A percentile compares a stretch with the other conserved stretches of the same genome.
phyloP scores from a whole-genome alignment of 1,140 invertebrate species.

The Lamellibrachia luymesi region DNA sequence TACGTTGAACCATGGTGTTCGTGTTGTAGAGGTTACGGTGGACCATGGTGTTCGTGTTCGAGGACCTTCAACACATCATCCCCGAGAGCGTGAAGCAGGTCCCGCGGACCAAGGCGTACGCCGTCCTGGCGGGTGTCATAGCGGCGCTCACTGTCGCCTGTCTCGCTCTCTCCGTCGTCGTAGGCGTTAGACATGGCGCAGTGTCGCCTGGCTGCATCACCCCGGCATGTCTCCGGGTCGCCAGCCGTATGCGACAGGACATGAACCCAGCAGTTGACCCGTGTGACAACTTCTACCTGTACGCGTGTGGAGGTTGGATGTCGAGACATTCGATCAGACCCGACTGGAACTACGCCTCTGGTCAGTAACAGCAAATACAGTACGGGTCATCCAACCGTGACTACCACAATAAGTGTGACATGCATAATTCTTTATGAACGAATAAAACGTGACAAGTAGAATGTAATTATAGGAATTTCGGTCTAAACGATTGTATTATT shows the following conservation, averaged over 20 bases:
- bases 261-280: slow-evolving; percentile 60
- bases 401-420: no score
- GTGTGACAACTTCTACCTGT: slow-evolving; percentile 64
- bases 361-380: not conserved
- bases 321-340: slow-evolving; percentile 50
- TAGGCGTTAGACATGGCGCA: slow-evolving; percentile 20
- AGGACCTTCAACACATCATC: slow-evolving; percentile 33
- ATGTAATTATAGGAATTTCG: no score
- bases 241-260: slow-evolving; percentile 53
- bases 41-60: slow-evolving; percentile 21
- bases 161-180: slow-evolving; percentile 34
- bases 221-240: slow-evolving; percentile 44
- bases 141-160: slow-evolving; percentile 32
- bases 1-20: no score
- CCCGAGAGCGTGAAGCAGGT: slow-evolving; percentile 30
- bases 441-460: no score
- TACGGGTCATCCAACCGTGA: not conserved
- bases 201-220: slow-evolving; percentile 36
- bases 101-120: slow-evolving; percentile 31
- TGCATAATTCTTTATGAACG: no score
- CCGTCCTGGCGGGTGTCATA: slow-evolving; percentile 29
- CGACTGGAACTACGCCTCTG: not conserved
- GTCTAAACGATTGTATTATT: no score
- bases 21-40: slow-evolving; percentile 30
- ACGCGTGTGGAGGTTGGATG: slow-evolving; percentile 63